Conservation (phyloP, 2,888 invertebrate genomes). For the Archips xylosteana region DNA sequence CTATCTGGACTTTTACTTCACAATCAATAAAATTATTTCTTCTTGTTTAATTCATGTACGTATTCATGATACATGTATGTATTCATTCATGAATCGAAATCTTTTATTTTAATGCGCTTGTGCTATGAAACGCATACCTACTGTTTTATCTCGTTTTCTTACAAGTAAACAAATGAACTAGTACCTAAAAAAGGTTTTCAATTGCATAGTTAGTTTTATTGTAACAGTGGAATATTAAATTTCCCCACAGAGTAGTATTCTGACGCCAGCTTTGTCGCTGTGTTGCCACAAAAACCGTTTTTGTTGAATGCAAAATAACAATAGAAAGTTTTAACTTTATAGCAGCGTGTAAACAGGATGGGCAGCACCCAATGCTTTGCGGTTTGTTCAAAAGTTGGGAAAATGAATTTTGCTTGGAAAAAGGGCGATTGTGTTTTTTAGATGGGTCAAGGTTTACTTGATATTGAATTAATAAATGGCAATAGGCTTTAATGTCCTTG, state of each 20-base stretch:
- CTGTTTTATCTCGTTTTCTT: not conserved
- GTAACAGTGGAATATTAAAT: constrained; percentile 33
- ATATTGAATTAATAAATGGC: not conserved
- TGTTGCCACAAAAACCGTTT: constrained; percentile 30
- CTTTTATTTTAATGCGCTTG: too few species aligned
- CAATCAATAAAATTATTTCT: too few species aligned
- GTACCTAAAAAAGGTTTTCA: not conserved
- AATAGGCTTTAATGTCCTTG: too few species aligned
- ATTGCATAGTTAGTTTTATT: constrained; percentile 20
- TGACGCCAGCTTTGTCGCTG: constrained; percentile 28
- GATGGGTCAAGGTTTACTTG: not conserved
- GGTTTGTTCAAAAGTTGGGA: constrained; percentile 14
- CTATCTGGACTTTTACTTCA: too few species aligned
- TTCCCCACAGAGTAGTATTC: constrained; percentile 29
- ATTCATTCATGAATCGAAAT: too few species aligned
- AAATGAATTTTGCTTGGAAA: constrained; percentile 4
- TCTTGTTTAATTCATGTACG: too few species aligned
- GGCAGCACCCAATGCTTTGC: constrained; percentile 15
- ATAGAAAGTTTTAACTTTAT: constrained; percentile 40
- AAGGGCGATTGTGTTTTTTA: not conserved
- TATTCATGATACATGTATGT: too few species aligned
- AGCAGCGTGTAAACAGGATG: constrained; percentile 24
- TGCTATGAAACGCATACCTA: too few species aligned
- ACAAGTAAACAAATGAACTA: not conserved
- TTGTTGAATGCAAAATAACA: constrained; percentile 35